Percentiles rank a stretch among this genome's conserved stretches.
Conservation (phyloP, 2,797 vertebrate species). For the Atherinosoma microstoma region DNA sequence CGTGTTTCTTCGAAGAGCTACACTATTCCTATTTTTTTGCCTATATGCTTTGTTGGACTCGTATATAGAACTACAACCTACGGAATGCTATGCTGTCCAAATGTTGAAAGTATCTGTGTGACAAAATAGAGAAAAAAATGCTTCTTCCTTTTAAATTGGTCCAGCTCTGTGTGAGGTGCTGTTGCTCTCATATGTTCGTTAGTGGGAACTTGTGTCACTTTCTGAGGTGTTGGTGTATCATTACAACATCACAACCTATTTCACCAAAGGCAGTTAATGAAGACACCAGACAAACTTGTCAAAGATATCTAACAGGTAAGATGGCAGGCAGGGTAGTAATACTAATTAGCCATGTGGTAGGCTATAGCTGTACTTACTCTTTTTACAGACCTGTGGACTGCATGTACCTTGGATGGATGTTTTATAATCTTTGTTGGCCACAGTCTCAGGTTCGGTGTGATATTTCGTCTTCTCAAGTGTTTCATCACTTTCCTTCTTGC, state of each 20-base stretch:
- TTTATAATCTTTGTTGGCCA: conserved; percentile 53
- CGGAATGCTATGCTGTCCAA: conserved; percentile 30
- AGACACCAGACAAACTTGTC: conserved; percentile 42
- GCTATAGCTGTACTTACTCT: conserved; percentile 8
- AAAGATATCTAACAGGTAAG: conserved; percentile 53
- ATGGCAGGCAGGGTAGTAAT: conserved; percentile 56
- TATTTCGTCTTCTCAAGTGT: conserved; percentile 61
- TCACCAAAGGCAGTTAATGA: conserved; percentile 40
- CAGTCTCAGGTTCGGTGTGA: conserved; percentile 54
- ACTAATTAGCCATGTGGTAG: conserved; percentile 70
- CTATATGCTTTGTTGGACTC: conserved; percentile 47
- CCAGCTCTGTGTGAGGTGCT: conserved; percentile 15
- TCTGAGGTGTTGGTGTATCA: conserved; percentile 23
- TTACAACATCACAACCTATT: conserved; percentile 39
- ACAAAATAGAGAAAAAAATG: conserved; percentile 5
- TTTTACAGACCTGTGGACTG: conserved; percentile 30
- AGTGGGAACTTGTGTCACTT: conserved; percentile 23
- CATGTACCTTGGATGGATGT: conserved; percentile 22
- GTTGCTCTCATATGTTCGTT: conserved; percentile 26
- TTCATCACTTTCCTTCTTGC: conserved; percentile 65
- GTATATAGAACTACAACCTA: conserved; percentile 50
- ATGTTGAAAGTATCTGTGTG: conserved; percentile 54
- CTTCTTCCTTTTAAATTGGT: conserved; percentile 8
- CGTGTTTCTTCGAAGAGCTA: conserved; percentile 55
- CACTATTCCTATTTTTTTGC: conserved; percentile 55